phyloP scores from a whole-genome alignment of 2,797 vertebrate species.

The Otolemur crassicaudatus region DNA sequence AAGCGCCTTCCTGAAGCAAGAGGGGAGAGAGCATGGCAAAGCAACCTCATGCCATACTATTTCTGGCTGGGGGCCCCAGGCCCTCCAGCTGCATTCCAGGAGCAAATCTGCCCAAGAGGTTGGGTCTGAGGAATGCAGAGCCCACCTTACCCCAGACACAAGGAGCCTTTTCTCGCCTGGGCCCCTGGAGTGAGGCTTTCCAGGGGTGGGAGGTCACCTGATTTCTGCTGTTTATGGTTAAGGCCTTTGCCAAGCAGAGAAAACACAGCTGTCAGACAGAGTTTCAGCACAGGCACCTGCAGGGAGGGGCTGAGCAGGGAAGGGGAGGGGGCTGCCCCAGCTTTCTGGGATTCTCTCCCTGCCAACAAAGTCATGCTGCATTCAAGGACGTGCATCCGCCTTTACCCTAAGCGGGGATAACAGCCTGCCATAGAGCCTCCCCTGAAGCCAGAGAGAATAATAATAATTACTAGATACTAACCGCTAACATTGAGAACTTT shows the following conservation, averaged over 20 bases:
- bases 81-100: slow-evolving; percentile 57
- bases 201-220: background rate
- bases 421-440: background rate
- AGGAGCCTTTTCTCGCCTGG: slow-evolving; percentile 82
- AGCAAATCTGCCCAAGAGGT: slow-evolving; percentile 40
- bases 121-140: slow-evolving; percentile 60
- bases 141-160: slow-evolving; percentile 68
- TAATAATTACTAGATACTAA: background rate
- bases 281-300: slow-evolving; percentile 64
- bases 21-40: slow-evolving; percentile 77
- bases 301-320: background rate
- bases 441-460: background rate
- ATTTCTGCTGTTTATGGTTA: slow-evolving; percentile 80
- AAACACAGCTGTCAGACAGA: slow-evolving; percentile 84
- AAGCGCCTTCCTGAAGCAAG: slow-evolving; percentile 57
- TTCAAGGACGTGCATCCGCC: background rate
- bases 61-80: background rate
- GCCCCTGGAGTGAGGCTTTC: slow-evolving; percentile 50
- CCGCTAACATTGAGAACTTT: background rate
- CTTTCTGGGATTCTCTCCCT: background rate
- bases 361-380: background rate
- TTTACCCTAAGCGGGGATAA: background rate
- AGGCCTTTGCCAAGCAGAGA: slow-evolving; percentile 60
- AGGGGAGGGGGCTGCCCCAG: background rate
- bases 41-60: background rate